Percentiles rank a stretch among this genome's conserved stretches.
Evolutionary conservation across 2,113 vertebrate species (phyloP).

Genomic region (Spizaetus ornatus): DNA sequence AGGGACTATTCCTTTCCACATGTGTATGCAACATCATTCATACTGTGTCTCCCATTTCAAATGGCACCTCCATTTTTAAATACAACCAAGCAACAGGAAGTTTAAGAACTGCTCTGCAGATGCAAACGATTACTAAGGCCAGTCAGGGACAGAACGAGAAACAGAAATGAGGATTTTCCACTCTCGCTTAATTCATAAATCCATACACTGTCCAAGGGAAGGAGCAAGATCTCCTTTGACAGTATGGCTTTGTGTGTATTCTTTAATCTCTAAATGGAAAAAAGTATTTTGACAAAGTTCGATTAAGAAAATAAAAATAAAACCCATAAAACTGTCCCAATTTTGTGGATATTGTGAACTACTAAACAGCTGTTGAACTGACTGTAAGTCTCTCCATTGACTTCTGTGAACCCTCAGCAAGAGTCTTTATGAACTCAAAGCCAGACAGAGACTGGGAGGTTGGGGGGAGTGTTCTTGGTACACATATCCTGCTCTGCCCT

Average conservation of each 20-base stretch:
- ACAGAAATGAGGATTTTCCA: conserved; percentile 37
- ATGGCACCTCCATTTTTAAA: conserved; percentile 1
- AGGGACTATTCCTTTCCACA: not conserved
- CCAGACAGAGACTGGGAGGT: not conserved
- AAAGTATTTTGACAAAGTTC: not conserved
- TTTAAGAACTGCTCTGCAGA: conserved; percentile 24
- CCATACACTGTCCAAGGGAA: not conserved
- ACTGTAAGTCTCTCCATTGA: not conserved
- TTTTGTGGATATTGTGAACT: not conserved
- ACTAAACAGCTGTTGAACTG: not conserved
- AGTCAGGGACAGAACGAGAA: conserved; percentile 11
- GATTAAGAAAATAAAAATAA: not conserved
- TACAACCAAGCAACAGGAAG: conserved; percentile 13
- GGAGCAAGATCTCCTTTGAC: not conserved
- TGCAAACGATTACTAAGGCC: conserved; percentile 34
- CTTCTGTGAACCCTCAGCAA: not conserved
- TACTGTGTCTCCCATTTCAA: not conserved
- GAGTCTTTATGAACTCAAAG: not conserved
- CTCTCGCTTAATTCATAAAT: not conserved
- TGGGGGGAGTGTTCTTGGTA: not conserved
- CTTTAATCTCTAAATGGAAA: not conserved
- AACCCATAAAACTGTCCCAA: not conserved
- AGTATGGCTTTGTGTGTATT: not conserved
- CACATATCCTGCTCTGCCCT: not conserved
- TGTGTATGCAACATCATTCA: not conserved